A percentile compares a stretch with the other conserved stretches of the same genome.
Conservation (phyloP, 1,140 invertebrate species). For the Drosophila sturtevanti region DNA sequence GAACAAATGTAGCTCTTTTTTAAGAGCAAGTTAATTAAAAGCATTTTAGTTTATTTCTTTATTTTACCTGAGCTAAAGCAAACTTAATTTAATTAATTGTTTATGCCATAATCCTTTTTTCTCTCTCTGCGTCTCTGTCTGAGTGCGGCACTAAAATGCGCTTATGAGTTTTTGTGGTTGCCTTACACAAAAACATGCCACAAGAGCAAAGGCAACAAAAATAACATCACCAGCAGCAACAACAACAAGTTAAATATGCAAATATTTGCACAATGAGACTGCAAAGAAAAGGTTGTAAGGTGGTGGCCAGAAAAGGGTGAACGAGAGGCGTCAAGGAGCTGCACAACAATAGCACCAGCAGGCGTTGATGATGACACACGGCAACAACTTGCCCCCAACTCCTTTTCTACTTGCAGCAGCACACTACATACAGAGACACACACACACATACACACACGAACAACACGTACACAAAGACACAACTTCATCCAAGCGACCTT, state of each 20-base stretch:
- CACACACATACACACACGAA: constrained; percentile 12
- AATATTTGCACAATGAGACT: constrained; percentile 77
- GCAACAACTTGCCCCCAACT: constrained; percentile 27
- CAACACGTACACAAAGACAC: constrained; percentile 20
- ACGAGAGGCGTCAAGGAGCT: constrained; percentile 1
- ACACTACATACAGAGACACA: constrained; percentile 17
- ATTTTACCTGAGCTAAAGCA: too few relatives aligned
- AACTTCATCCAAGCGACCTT: neutral
- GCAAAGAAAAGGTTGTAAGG: constrained; percentile 26
- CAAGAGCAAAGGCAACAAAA: constrained; percentile 9
- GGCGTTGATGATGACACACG: constrained; percentile 63
- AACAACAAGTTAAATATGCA: constrained; percentile 74
- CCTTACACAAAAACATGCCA: constrained; percentile 23
- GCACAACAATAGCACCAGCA: neutral
- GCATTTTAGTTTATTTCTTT: neutral
- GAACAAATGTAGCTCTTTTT: neutral
- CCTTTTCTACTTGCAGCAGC: constrained; percentile 35
- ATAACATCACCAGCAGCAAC: constrained; percentile 29
- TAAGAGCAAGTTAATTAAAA: neutral
- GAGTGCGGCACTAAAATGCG: constrained; percentile 67
- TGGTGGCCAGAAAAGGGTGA: neutral
- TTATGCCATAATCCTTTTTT: neutral
- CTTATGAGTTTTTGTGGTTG: constrained; percentile 76
- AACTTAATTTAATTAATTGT: constrained; percentile 9
- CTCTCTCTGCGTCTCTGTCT: constrained; percentile 5